Conservation (phyloP, 2,113 vertebrate species). For the Gymnobelideus leadbeateri region DNA sequence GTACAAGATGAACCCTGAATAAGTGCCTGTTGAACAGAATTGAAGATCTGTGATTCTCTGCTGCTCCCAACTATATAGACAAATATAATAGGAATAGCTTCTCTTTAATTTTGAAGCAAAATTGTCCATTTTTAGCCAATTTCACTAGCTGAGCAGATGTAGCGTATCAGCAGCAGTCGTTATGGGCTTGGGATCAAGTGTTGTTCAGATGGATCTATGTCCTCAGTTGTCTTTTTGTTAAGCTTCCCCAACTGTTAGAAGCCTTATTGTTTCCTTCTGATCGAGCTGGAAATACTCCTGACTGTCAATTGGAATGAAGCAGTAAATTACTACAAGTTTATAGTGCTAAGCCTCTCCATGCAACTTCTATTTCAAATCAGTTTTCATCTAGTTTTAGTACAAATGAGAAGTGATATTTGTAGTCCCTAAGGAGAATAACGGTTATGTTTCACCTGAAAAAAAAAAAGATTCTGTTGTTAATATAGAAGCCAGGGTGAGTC, state of each 20-base stretch:
- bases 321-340: slow-evolving; percentile 63
- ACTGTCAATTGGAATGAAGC: slow-evolving; percentile 18
- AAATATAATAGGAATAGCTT: background rate
- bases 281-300: background rate
- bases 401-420: slow-evolving; percentile 59
- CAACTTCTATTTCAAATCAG: slow-evolving; percentile 38
- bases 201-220: background rate
- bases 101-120: background rate
- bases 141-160: background rate
- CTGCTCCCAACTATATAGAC: background rate
- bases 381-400: slow-evolving; percentile 50
- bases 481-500: slow-evolving; percentile 60
- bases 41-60: background rate
- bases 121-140: background rate
- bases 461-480: slow-evolving; percentile 37
- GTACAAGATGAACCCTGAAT: background rate
- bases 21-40: background rate
- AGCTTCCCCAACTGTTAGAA: background rate
- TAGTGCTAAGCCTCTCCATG: slow-evolving; percentile 41
- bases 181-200: background rate
- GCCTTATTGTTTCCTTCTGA: slow-evolving; percentile 2
- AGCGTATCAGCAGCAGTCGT: background rate
- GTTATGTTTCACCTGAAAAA: slow-evolving; percentile 61
- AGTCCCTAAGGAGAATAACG: slow-evolving; percentile 65
- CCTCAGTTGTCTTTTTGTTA: background rate